A percentile compares a stretch with the other conserved stretches of the same genome.
Conservation (phyloP, 37 sponge, comb jelly and placozoan genomes). For the Hormiphora californensis region DNA sequence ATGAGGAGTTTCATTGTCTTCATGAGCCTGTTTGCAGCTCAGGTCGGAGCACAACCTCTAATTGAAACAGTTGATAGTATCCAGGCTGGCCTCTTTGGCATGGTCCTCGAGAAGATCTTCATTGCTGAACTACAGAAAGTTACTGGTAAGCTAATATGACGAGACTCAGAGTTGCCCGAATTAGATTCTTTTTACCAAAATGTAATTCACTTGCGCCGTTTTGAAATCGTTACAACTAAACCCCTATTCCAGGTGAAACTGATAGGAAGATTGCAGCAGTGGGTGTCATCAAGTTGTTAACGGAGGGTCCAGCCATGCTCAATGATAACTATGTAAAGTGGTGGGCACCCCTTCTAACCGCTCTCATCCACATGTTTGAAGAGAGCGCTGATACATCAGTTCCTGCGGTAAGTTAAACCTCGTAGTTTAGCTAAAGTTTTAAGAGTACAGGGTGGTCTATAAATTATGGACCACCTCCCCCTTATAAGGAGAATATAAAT, state of each 20-base stretch:
- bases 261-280: slow-evolving; percentile 93
- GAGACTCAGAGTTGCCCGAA: neutral
- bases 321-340: slow-evolving; percentile 63
- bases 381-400: slow-evolving; percentile 70
- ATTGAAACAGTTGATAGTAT: slow-evolving; percentile 77
- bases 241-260: slow-evolving; percentile 58
- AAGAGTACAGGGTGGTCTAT: neutral
- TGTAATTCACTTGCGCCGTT: neutral
- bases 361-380: slow-evolving; percentile 86
- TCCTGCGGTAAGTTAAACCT: slow-evolving; percentile 63
- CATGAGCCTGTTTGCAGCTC: slow-evolving; percentile 79
- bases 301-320: slow-evolving; percentile 84
- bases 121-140: slow-evolving; percentile 90
- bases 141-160: neutral
- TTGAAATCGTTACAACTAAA: neutral
- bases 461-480: neutral
- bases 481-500: neutral
- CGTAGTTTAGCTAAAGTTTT: too few species aligned
- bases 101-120: slow-evolving; percentile 88
- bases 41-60: slow-evolving; percentile 74
- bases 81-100: slow-evolving; percentile 83
- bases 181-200: neutral
- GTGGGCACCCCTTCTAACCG: slow-evolving; percentile 72
- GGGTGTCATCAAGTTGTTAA: slow-evolving; percentile 87
- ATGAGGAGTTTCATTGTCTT: slow-evolving; percentile 87